These are phyloP conservation scores for Pocillopora grandis DNA, from an alignment of 92 coral and sea anemone species.

Conservation along the genomic window DNA sequence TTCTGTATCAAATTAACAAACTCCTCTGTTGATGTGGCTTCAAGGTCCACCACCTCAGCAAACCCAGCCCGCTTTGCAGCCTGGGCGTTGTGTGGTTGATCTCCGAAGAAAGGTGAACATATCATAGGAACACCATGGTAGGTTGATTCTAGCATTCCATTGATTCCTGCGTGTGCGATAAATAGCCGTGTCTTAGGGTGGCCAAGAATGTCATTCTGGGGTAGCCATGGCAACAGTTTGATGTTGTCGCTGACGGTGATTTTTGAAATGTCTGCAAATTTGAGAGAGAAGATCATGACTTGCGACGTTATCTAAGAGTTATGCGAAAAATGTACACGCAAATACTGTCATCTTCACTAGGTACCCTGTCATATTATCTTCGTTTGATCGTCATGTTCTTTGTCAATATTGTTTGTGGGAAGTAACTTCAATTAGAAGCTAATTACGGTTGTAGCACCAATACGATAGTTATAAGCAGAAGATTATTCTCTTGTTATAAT, in stretches of 20 bases:
- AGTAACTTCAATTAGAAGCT: too few relatives aligned
- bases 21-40: conserved; percentile 33
- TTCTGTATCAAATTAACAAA: conserved; percentile 16
- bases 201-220: conserved; percentile 75
- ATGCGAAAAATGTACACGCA: too few relatives aligned
- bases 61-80: conserved; percentile 45
- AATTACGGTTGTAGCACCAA: too few relatives aligned
- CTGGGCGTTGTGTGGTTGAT: conserved; percentile 54
- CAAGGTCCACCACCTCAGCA: conserved; percentile 42
- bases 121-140: conserved; percentile 73
- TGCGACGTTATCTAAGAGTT: neutral
- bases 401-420: too few relatives aligned
- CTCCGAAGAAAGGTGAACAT: conserved; percentile 53
- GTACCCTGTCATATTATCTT: too few relatives aligned
- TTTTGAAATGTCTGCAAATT: conserved; percentile 14
- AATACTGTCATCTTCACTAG: neutral
- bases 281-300: neutral
- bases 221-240: conserved; percentile 59
- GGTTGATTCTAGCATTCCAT: conserved; percentile 52
- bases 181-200: conserved; percentile 59
- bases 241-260: conserved; percentile 44
- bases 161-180: conserved; percentile 55
- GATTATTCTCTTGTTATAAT: too few relatives aligned
- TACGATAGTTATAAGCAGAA: too few relatives aligned
- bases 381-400: too few relatives aligned